Percentiles rank a stretch among this genome's conserved stretches.
Conservation (phyloP, 2,113 vertebrate genomes). For the Alouatta palliata region DNA sequence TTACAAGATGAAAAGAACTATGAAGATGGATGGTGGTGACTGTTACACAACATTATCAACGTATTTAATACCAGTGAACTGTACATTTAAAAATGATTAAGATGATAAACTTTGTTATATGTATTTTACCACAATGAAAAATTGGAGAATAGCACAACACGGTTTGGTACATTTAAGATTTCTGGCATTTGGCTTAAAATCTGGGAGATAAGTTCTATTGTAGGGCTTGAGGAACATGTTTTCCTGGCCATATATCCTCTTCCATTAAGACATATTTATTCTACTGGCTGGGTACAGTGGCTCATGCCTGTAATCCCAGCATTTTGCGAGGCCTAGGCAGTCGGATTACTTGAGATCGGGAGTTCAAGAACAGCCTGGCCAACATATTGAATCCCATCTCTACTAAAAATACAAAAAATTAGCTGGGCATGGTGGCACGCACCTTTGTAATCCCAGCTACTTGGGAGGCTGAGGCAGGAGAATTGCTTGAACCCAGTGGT, state of each 20-base stretch:
- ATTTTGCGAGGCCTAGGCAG: too few relatives aligned
- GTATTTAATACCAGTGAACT: neutral
- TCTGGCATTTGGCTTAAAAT: slow-evolving; percentile 30
- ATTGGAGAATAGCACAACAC: neutral
- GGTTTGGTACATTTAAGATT: neutral
- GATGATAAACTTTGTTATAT: neutral
- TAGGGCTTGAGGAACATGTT: neutral
- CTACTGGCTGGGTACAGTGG: too few relatives aligned
- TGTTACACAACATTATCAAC: neutral
- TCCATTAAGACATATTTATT: neutral
- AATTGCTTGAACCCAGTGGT: too few relatives aligned
- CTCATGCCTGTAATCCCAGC: too few relatives aligned
- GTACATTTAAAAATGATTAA: neutral
- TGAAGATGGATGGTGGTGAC: neutral
- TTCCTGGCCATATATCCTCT: neutral
- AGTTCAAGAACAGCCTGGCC: too few relatives aligned
- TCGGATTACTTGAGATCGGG: too few relatives aligned
- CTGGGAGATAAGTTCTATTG: neutral
- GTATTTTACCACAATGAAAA: neutral
- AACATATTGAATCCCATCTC: too few relatives aligned
- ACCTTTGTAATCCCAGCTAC: too few relatives aligned
- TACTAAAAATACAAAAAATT: too few relatives aligned
- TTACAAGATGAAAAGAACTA: neutral
- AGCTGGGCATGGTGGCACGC: fast-evolving
- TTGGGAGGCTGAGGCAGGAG: too few relatives aligned